phyloP scores from a whole-genome alignment of 2,113 vertebrate species.

The Leptodactylus fuscus region DNA sequence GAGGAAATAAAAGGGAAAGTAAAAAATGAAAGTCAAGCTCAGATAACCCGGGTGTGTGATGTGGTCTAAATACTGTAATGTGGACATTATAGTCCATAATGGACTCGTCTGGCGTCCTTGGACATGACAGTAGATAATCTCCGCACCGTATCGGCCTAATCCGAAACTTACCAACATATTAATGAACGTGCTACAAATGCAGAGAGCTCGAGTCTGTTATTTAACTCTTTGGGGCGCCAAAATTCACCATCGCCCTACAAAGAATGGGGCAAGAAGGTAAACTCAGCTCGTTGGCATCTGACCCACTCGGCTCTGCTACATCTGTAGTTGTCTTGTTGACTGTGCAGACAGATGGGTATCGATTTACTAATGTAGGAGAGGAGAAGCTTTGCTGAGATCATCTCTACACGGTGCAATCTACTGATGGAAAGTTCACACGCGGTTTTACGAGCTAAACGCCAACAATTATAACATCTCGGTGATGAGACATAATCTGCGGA shows the following conservation, averaged over 20 bases:
- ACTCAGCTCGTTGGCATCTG: not conserved
- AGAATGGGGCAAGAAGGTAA: not conserved
- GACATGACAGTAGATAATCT: too few species aligned
- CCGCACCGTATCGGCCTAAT: too few species aligned
- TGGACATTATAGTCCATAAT: too few species aligned
- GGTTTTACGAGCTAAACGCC: slow-evolving; percentile 1
- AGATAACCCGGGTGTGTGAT: too few species aligned
- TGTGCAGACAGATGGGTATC: not conserved
- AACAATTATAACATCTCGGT: slow-evolving; percentile 31
- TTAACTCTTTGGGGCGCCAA: not conserved
- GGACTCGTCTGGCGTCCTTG: too few species aligned
- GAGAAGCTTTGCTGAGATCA: slow-evolving; percentile 40
- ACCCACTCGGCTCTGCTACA: not conserved
- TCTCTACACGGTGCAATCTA: slow-evolving; percentile 26
- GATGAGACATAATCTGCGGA: slow-evolving; percentile 28
- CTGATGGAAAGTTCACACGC: slow-evolving; percentile 20
- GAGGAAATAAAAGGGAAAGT: too few species aligned
- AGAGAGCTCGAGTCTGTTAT: too few species aligned
- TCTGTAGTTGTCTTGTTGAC: not conserved
- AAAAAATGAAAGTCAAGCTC: too few species aligned
- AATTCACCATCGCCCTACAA: not conserved
- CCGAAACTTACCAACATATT: too few species aligned
- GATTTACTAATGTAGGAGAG: slow-evolving; percentile 31
- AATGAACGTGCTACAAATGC: too few species aligned
- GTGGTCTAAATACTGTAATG: too few species aligned